Evolutionary conservation across 2,888 invertebrate species (phyloP).

Genomic region (Sphinx pinastri): DNA sequence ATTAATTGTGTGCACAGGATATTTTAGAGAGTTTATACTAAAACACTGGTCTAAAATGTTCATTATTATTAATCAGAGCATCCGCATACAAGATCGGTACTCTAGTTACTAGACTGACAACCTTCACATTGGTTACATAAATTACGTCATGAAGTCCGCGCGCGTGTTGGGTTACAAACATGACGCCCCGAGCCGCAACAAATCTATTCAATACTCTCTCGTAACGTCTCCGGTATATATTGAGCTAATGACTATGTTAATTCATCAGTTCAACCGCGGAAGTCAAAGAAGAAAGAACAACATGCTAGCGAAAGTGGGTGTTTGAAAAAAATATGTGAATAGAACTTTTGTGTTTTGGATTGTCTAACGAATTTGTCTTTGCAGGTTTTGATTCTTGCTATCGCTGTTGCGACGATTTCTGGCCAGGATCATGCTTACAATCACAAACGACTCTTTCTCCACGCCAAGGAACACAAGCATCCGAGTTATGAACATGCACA

Average conservation of each 20-base stretch:
- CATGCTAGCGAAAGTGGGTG: constrained; percentile 77
- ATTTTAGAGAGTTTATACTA: constrained; percentile 29
- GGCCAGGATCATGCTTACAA: constrained; percentile 60
- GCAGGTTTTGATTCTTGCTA: constrained; percentile 63
- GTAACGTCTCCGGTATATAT: constrained; percentile 83
- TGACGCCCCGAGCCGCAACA: constrained; percentile 70
- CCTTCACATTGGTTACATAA: constrained; percentile 82
- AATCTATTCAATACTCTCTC: constrained; percentile 81
- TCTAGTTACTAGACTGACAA: constrained; percentile 62
- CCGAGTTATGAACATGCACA: constrained; percentile 48
- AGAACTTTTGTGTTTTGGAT: constrained; percentile 30
- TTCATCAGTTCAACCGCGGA: constrained; percentile 80
- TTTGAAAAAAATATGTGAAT: constrained; percentile 32
- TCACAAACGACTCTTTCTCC: constrained; percentile 52
- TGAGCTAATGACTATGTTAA: constrained; percentile 80
- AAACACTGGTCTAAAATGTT: constrained; percentile 34
- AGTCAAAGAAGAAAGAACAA: constrained; percentile 77
- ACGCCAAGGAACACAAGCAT: constrained; percentile 57
- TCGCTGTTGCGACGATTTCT: constrained; percentile 50
- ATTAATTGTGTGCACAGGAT: constrained; percentile 35
- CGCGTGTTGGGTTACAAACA: constrained; percentile 70
- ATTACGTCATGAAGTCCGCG: constrained; percentile 74
- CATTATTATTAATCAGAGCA: constrained; percentile 45
- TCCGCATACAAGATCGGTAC: constrained; percentile 46
- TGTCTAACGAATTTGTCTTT: constrained; percentile 40